These are phyloP conservation scores for Coilia nasus DNA, from an alignment of 2,797 vertebrate species.

Conservation along the genomic window DNA sequence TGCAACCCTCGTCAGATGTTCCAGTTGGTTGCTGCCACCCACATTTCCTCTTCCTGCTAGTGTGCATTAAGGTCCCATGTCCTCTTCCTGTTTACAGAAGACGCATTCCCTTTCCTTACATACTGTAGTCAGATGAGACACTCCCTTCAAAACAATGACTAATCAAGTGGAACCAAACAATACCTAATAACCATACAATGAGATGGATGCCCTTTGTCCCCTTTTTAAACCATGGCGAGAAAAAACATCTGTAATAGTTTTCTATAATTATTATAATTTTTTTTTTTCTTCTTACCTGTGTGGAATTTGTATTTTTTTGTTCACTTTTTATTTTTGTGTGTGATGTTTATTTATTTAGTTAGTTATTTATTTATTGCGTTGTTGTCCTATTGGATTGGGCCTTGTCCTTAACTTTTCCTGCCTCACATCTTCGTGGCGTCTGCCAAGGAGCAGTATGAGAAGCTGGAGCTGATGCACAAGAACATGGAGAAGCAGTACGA, in stretches of 20 bases:
- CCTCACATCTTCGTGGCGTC: constrained; percentile 78
- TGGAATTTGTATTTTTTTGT: not conserved
- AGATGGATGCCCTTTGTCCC: not conserved
- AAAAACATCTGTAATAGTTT: no score
- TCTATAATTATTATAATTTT: no score
- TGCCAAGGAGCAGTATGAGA: constrained; percentile 80
- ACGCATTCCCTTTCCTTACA: not conserved
- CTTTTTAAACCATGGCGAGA: not conserved
- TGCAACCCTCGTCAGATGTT: not conserved
- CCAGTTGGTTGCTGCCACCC: not conserved
- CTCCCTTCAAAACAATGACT: not conserved
- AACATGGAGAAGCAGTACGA: constrained; percentile 84
- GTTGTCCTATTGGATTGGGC: not conserved
- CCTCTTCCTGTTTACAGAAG: not conserved
- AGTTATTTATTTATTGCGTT: not conserved
- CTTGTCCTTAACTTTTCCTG: constrained; percentile 71
- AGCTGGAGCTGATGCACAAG: constrained; percentile 82
- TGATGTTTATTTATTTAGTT: not conserved
- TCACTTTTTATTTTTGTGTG: not conserved
- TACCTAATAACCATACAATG: not conserved
- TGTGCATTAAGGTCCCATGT: not conserved
- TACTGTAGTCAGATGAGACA: not conserved
- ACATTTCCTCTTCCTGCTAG: not conserved
- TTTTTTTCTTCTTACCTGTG: no score
- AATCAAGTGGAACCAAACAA: not conserved